These are phyloP conservation scores for Odontamblyopus rebecca DNA, from an alignment of 2,797 vertebrate species.

Conservation along the genomic window DNA sequence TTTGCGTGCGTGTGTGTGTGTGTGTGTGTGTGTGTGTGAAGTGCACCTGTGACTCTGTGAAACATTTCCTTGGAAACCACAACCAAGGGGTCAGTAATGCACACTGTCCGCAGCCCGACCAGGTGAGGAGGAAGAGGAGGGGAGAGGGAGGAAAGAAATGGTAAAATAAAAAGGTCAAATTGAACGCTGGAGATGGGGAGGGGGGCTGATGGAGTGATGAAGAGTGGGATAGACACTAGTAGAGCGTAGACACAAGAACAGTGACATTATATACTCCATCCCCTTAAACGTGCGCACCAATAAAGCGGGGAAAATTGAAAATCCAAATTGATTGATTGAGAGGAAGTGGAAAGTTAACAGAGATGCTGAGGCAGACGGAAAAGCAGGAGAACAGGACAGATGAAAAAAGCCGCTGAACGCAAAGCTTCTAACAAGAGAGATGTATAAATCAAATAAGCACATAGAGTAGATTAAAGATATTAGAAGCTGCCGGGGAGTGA, in stretches of 20 bases:
- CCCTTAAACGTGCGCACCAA: conserved; percentile 36
- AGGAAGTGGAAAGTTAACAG: conserved; percentile 19
- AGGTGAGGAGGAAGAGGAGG: conserved; percentile 55
- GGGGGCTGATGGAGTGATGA: conserved; percentile 7
- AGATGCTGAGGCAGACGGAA: conserved; percentile 33
- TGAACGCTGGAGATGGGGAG: conserved; percentile 26
- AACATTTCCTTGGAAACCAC: conserved; percentile 33
- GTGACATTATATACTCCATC: conserved; percentile 36
- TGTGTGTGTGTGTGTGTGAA: background rate
- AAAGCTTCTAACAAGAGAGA: conserved; percentile 28
- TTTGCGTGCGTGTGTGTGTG: background rate
- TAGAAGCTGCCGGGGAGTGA: conserved; percentile 13
- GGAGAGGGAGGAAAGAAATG: conserved; percentile 31
- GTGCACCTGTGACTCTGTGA: background rate
- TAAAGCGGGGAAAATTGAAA: conserved; percentile 44
- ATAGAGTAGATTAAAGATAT: conserved; percentile 25
- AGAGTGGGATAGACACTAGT: background rate
- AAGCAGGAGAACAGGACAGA: conserved; percentile 18
- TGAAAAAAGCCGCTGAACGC: conserved; percentile 19
- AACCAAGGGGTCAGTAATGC: conserved; percentile 30
- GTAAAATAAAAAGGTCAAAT: conserved; percentile 61
- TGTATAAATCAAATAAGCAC: conserved; percentile 30
- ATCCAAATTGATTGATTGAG: conserved; percentile 38
- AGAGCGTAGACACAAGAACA: conserved; percentile 12
- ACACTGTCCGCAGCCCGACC: conserved; percentile 37